Conservation (phyloP, 2,888 invertebrate genomes). For the Rotaria magnacalcarata region DNA sequence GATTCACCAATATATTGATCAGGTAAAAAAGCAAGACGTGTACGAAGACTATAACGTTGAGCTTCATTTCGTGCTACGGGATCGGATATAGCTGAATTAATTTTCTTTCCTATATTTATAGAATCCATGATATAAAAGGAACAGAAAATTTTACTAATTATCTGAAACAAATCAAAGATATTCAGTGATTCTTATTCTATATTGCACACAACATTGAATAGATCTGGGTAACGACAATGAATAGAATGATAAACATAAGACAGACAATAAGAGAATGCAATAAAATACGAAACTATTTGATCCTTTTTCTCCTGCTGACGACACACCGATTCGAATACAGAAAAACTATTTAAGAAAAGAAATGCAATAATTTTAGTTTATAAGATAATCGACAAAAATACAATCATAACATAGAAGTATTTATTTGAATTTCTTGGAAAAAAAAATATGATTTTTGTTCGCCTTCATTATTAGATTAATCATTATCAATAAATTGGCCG, state of each 20-base stretch:
- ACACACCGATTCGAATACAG: neutral
- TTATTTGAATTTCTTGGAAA: neutral
- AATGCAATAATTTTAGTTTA: neutral
- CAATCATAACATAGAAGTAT: neutral
- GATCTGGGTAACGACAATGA: neutral
- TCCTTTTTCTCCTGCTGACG: neutral
- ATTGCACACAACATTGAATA: neutral
- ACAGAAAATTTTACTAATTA: neutral
- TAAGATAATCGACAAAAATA: neutral
- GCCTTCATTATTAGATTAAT: neutral
- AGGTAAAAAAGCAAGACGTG: neutral
- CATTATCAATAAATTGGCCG: neutral
- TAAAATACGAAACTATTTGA: neutral
- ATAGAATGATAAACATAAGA: neutral
- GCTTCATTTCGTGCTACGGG: neutral
- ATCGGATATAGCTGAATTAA: neutral
- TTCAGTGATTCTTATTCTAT: neutral
- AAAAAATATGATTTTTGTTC: neutral
- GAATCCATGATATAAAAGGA: neutral
- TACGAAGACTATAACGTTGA: neutral
- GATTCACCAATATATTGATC: neutral
- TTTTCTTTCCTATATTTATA: neutral
- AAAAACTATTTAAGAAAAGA: neutral
- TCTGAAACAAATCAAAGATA: conserved; percentile 9
- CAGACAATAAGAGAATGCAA: neutral